Base-by-base conservation (phyloP, 2,797 vertebrate genomes). In the Pseudotriccus pelzelni region DNA sequence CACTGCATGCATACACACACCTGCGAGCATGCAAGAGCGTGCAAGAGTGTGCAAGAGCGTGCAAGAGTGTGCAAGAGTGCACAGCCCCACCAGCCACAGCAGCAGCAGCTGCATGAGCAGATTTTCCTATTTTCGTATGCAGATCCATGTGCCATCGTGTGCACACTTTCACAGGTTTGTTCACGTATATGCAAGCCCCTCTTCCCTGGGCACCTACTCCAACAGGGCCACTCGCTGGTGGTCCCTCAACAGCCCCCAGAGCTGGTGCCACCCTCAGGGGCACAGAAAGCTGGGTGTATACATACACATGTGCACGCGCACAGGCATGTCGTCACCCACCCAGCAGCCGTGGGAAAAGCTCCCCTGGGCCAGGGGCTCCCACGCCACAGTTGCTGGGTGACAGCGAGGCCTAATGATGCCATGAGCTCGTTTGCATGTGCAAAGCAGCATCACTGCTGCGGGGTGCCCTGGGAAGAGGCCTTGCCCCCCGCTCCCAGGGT, bases 371-470 rank as follows among this genome's bases (percentile, higher is more conserved):
- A 2, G 78, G 58, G 81, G 64, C 87, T 96, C 94, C 84, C 90
- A 90, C 39, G 17, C 39, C 0, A 0, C 81, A 93, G 96, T 96
- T 96, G 96, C 96, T 95, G 96, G 87, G 96, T 96, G 96, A 96
- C 91, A 91, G 47, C 0, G 0, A 95, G 60, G 63, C 72, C 81
- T 74, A 76, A 87, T 22, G 81, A 96, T 95, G 81, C 75, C 95
- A 96, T 53, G 93, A 95, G 76, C 73, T 95, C 8, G 6, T 96
- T 95, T 96, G 70, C 94, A 96, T 96, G 96, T 95, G 93, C 85
- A 96, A 96, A 95, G 44, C 52, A 79, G 63, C n/a, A 69, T 82
- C 81, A 78, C 24, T 87, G 59, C 90, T 73, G 84, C 19, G 0
- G 77, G 70, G 36, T 69, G 63, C 47, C 81, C 86, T 74, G 59